Evolutionary conservation across 1,140 invertebrate species (phyloP).

Genomic region (Brevipalpus yothersi): DNA sequence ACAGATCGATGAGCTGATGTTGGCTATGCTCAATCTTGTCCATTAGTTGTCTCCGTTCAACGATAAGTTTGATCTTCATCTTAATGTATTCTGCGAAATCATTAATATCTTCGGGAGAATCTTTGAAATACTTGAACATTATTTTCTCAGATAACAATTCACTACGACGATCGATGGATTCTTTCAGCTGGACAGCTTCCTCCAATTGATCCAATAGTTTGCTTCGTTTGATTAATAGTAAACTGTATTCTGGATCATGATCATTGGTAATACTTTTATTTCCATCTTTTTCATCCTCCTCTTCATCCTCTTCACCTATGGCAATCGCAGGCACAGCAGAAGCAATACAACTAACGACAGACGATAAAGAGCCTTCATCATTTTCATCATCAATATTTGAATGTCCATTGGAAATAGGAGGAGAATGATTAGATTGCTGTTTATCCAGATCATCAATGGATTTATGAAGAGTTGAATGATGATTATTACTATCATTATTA

Average conservation of each 20-base stretch:
- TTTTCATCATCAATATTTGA: neutral
- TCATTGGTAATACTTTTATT: neutral
- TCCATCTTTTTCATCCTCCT: neutral
- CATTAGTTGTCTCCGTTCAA: neutral
- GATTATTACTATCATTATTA: too few species aligned
- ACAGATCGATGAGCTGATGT: neutral
- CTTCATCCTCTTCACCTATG: too few species aligned
- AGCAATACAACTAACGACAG: neutral
- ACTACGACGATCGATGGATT: neutral
- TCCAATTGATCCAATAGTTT: constrained; percentile 4
- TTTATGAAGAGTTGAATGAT: too few species aligned
- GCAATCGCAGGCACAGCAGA: too few species aligned
- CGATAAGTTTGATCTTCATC: constrained; percentile 1
- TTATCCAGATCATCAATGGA: too few species aligned
- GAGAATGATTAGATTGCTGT: too few species aligned
- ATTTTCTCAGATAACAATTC: neutral
- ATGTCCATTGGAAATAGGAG: neutral
- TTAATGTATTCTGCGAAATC: neutral
- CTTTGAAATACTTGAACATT: constrained; percentile 2
- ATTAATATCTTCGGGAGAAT: neutral
- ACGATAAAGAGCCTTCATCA: neutral
- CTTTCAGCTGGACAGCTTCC: constrained; percentile 2
- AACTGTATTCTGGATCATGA: neutral
- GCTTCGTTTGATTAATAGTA: neutral
- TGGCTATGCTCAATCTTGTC: constrained; percentile 1